Base-by-base conservation (phyloP, 1,140 invertebrate genomes). In the Bombus pascuorum region DNA sequence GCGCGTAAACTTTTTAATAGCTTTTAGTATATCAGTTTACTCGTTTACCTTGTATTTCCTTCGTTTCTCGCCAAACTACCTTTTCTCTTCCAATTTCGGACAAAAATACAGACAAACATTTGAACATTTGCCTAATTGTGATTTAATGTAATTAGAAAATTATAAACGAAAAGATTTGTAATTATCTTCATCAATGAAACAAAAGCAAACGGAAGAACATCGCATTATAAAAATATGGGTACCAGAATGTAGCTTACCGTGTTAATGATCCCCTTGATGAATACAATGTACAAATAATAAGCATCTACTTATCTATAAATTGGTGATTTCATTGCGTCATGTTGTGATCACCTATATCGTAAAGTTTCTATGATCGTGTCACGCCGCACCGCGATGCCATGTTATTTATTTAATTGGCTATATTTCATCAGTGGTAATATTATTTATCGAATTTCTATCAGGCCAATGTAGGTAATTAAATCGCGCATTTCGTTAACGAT, bases 401-500 rank as follows among this genome's bases (percentile, higher is more conserved):
- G 15, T 34, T 71, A 62, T 66, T 75, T 39, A 82, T 65, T 75
- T 32, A 44, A 47, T 57, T 74, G 70, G 57, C 42, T 5, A 22
- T 25, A 59, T 85, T 85, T 85, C 37, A n/a, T 22, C 47, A 1
- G 10, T 12, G 8, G 15, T n/a, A 65, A n/a, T 65, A 80, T 53
- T 62, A 53, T 81, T 81, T 80, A 62, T 37, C 25, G 39, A 80
- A 53, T 80, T 73, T 81, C 77, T 47, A 73, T 73, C 34, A 39
- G 4, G 32, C 34, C 32, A 9, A 59, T 81, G 9, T 70, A 53
- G 70, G 72, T 72, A 81, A 85, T 80, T 85, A 80, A 81, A 85
- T 85, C 28, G 68, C 34, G 18, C 22, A 28, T 84, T 73, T n/a
- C 53, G 62, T 72, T 65, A 80, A 62, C 32, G 37, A 59, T n/a